phyloP scores from a whole-genome alignment of 2,888 invertebrate genomes.

The Chesias legatella region DNA sequence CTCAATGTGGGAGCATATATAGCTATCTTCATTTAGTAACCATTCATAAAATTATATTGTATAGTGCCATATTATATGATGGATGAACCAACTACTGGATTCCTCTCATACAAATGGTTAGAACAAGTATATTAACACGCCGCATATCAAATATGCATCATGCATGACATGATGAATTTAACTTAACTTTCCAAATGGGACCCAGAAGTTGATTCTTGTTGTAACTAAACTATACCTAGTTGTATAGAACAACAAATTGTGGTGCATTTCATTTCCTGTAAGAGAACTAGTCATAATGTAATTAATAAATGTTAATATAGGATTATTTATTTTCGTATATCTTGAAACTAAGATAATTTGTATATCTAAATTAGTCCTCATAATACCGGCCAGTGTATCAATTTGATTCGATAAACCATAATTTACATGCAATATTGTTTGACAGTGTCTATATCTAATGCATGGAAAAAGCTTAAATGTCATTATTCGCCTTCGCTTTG shows the following conservation, averaged over 20 bases:
- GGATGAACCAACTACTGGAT: not conserved
- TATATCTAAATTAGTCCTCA: conserved; percentile 9
- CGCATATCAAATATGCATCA: too few relatives aligned
- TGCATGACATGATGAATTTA: too few relatives aligned
- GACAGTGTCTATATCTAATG: too few relatives aligned
- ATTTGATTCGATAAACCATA: not conserved
- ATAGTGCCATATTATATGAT: conserved; percentile 52
- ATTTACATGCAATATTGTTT: too few relatives aligned
- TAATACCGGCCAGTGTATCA: conserved; percentile 16
- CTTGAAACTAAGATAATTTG: conserved; percentile 12
- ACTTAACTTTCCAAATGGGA: too few relatives aligned
- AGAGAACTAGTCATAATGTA: conserved; percentile 68
- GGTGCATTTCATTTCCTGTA: conserved; percentile 69
- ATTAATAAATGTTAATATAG: conserved; percentile 41
- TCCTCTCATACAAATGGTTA: too few relatives aligned
- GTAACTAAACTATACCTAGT: conserved; percentile 10
- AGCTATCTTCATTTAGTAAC: conserved; percentile 18
- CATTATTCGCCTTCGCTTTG: too few relatives aligned
- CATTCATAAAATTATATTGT: conserved; percentile 30
- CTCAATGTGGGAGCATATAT: not conserved
- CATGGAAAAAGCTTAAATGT: too few relatives aligned
- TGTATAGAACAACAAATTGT: conserved; percentile 44
- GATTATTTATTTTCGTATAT: conserved; percentile 44
- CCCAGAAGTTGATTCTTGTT: too few relatives aligned
- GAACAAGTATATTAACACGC: too few relatives aligned